Evolutionary conservation across 1,140 invertebrate species (phyloP), one percentile per base, ranked within the genome.

Genomic region (Leptinotarsa texana): DNA sequence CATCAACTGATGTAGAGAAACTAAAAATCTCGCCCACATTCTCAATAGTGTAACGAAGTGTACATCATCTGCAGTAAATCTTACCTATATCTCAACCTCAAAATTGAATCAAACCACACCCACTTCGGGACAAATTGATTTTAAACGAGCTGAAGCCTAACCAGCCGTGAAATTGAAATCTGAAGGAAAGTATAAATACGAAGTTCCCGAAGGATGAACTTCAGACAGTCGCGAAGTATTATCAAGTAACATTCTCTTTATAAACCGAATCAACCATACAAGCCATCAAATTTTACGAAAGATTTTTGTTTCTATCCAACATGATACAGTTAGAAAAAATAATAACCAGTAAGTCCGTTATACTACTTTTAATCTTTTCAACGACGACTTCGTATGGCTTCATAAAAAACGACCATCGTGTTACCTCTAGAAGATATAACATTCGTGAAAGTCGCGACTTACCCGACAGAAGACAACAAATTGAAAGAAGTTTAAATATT

Each of bases 61-160:
- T 65, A 8, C 63, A 13, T 21, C 63, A 65, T 13, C 18, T 65
- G 17, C 63, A 65, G 13, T 65, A 65, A 65, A 65, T 65, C 63
- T 65, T 6, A 69, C 68, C 3, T 69, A 69, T 69, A 27, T 48
- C 17, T 21, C 18, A 47, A n/a, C 13, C 24, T 47, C 13, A 22
- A 72, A 65, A 63, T 72, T 65, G 63, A 72, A 62, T 72, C 62
- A 33, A 65, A 72, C 71, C 71, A 63, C 71, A 72, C 71, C 49
- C 61, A 72, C 61, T 72, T 72, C 47, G 71, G 17, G 33, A 42
- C 71, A 72, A 72, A 72, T 72, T 62, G 71, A 22, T 72, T 72
- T 65, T 49, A 62, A 71, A 72, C 71, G 33, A 72, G 63, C 51
- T 48, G 22, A 72, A 33, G 62, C 33, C 71, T 22, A 48, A 63